phyloP scores from a whole-genome alignment of 2,113 vertebrate genomes.

The Larimichthys crocea region DNA sequence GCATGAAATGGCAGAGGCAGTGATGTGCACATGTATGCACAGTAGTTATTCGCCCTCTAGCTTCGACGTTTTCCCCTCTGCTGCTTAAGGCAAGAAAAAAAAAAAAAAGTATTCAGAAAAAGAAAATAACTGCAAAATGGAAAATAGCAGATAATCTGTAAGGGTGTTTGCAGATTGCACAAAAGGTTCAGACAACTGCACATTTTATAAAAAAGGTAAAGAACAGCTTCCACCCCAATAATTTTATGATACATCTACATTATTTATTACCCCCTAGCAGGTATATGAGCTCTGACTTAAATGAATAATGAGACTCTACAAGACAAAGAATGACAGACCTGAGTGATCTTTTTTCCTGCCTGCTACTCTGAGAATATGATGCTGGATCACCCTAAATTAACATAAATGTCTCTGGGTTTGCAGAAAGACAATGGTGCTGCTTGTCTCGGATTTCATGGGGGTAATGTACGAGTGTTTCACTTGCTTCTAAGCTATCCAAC shows the following conservation, averaged over 20 bases:
- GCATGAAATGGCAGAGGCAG: constrained; percentile 22
- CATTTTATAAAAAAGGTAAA: constrained; percentile 31
- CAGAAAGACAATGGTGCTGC: not conserved
- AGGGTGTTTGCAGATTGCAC: constrained; percentile 18
- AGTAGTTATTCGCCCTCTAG: constrained; percentile 21
- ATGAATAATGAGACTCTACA: constrained; percentile 66
- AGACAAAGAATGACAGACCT: constrained; percentile 63
- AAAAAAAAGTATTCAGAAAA: not conserved
- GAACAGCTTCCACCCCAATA: constrained; percentile 63
- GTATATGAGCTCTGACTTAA: constrained; percentile 67
- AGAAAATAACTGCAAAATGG: not conserved
- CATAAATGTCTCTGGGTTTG: constrained; percentile 28
- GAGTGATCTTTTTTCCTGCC: constrained; percentile 49
- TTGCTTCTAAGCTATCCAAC: not conserved
- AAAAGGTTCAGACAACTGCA: constrained; percentile 23
- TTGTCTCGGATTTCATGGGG: constrained; percentile 8
- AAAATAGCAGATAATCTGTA: no score
- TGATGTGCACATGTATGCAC: constrained; percentile 22
- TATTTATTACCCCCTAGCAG: constrained; percentile 72
- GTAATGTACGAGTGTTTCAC: not conserved
- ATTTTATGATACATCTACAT: constrained; percentile 67
- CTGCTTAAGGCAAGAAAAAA: not conserved
- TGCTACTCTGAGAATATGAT: constrained; percentile 18
- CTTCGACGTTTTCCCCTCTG: constrained; percentile 34
- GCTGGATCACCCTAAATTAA: constrained; percentile 31